Evolutionary conservation across 2,797 vertebrate species (phyloP), one percentile per base, ranked within the genome.

Genomic region (Cyclura pinguis): DNA sequence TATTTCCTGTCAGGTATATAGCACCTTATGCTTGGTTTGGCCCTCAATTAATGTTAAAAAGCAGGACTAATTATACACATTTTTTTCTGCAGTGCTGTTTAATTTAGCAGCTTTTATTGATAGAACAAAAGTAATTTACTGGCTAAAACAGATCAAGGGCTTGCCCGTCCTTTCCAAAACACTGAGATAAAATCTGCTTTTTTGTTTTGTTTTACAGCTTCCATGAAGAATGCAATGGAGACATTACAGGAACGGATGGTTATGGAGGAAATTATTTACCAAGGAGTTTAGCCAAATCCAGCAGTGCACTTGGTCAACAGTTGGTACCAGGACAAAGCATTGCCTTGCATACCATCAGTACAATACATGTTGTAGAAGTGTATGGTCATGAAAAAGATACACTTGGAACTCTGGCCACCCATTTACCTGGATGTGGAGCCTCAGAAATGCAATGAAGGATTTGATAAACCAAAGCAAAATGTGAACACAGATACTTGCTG

Each of bases 351-450:
- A 73, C 72, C 0, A 94, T 93, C 90, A 88, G 73, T 52, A 88
- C 95, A 7, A 9, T 93, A 73, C 96, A 96, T 0, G 4, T 96
- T 0, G 89, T 88, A 7, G 94, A 97, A 47, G 92, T 96, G 76
- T 90, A 95, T 32, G 90, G 93, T 84, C 91, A 88, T 7, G 94
- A 94, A 38, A 85, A 91, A 77, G 90, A 96, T 1, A 77, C 57
- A 67, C 87, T 2, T 2, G 91, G 74, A 62, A 95, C 93, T 88
- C 35, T 4, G 0, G 86, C 78, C n/a, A 38, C 85, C 12, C 91
- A 88, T 86, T 92, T 96, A 91, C 96, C 95, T 52, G 95, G 90
- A 47, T 97, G 96, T 92, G 74, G 80, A 84, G 0, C 76, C 80
- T 69, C 84, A 87, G 91, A 91, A 80, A 64, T 4, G 6, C 80